Evolutionary conservation across 2,888 invertebrate genomes (phyloP), one percentile per base, ranked within the genome.

Genomic region (Norana najaformis): DNA sequence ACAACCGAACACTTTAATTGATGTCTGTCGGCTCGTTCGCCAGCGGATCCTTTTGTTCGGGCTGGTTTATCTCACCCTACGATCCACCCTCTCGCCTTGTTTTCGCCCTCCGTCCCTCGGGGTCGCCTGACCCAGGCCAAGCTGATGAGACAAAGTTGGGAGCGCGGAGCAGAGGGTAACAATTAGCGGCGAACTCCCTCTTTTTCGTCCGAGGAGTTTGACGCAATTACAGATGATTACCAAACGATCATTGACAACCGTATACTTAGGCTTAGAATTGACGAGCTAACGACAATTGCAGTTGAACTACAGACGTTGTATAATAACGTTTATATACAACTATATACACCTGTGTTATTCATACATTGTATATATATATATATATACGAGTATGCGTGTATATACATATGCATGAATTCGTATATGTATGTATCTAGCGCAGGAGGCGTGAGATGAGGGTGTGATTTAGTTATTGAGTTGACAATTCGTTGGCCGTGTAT

Each of bases 71-170:
- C 69, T 69, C 69, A 69, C 69, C 69, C 69, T 3, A n/a, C n/a
- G n/a, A 0, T n/a, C n/a, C 11, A 18, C 18, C 47, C 47, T 11
- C 47, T 11, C 8, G 11, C 69, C 30, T 69, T 69, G 69, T 69
- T n/a, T 69, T 69, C 11, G n/a, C 69, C 30, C 69, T 69, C 30
- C 69, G 16, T n/a, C 30, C 30, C 30, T 30, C 11, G 30, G 69
- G 69, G 69, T 69, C 69, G 69, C 69, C 69, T 69, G 69, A 69
- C 69, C 69, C 69, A 69, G 30, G 69, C 16, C 69, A n/a, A n/a
- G 69, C 30, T n/a, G 69, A 69, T 69, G 69, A 69, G 69, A 69
- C 69, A 69, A 69, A 69, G 69, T 69, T 69, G 69, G 69, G 69
- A 69, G 69, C 69, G 69, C 69, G 11, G n/a, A n/a, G 69, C 8